A percentile compares a stretch with the other conserved stretches of the same genome.
These are phyloP conservation scores for Lordiphosa fenestrarum DNA, from an alignment of 2,888 invertebrate species.

Conservation along the genomic window DNA sequence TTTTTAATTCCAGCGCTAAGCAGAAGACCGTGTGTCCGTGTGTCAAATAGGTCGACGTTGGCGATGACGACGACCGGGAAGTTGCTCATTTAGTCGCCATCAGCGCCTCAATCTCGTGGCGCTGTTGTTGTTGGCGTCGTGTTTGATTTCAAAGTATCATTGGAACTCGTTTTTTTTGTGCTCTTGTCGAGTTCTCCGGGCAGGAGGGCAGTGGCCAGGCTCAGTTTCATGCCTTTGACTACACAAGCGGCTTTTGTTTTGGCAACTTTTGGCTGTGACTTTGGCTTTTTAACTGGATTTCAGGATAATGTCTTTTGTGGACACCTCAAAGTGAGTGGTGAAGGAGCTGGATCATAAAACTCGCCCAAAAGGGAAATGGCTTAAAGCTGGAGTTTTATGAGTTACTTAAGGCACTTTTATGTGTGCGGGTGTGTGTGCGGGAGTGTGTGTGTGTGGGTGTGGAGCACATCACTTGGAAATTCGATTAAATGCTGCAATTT, in stretches of 20 bases:
- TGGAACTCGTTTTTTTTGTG: constrained; percentile 42
- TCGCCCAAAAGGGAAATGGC: too few relatives aligned
- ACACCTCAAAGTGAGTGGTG: constrained; percentile 22
- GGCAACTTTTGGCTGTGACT: constrained; percentile 23
- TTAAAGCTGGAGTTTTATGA: constrained; percentile 23
- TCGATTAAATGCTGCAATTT: constrained; percentile 74
- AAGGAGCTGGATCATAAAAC: constrained; percentile 2
- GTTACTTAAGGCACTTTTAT: constrained; percentile 24
- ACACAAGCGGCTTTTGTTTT: constrained; percentile 21
- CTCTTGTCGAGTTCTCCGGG: constrained; percentile 20
- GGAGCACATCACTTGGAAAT: constrained; percentile 59
- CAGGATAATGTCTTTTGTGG: constrained; percentile 1
- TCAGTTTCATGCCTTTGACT: constrained; percentile 1
- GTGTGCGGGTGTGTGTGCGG: neutral
- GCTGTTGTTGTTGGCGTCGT: constrained; percentile 32
- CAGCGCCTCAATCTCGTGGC: constrained; percentile 10
- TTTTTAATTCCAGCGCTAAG: constrained; percentile 53
- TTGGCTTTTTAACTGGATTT: constrained; percentile 45
- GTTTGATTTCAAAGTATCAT: constrained; percentile 76
- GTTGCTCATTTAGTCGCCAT: constrained; percentile 41
- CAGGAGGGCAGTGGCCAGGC: neutral
- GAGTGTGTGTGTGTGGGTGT: constrained; percentile 16
- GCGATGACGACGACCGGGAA: too few relatives aligned
- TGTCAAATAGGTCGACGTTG: constrained; percentile 51
- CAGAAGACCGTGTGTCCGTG: constrained; percentile 13